Evolutionary conservation across 1,140 invertebrate species (phyloP).

Genomic region (Campodea augens): DNA sequence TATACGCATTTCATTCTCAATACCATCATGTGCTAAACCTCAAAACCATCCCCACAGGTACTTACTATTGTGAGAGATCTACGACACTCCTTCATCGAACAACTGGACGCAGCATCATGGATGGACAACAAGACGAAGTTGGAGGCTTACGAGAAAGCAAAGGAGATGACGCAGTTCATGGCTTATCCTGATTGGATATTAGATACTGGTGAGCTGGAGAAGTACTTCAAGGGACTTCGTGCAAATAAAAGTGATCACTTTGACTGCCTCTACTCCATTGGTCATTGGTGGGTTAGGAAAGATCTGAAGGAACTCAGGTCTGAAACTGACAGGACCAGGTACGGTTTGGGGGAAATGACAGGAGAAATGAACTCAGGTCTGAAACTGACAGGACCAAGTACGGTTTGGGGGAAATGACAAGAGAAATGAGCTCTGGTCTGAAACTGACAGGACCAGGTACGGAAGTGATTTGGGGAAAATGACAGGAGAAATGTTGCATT

Average conservation of each 20-base stretch:
- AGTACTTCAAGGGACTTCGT: constrained; percentile 51
- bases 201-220: constrained; percentile 42
- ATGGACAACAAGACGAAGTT: constrained; percentile 59
- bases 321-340: neutral
- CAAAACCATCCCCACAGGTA: too few relatives aligned
- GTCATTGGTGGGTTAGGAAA: neutral
- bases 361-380: neutral
- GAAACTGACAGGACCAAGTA: neutral
- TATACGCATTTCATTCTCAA: too few relatives aligned
- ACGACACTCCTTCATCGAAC: constrained; percentile 43
- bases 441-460: neutral
- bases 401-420: too few relatives aligned
- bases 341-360: too few relatives aligned
- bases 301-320: neutral
- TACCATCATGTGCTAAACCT: too few relatives aligned
- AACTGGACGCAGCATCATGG: constrained; percentile 35
- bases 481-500: too few relatives aligned
- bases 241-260: neutral
- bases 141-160: constrained; percentile 58
- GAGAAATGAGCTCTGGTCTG: neutral
- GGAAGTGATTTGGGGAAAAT: too few relatives aligned
- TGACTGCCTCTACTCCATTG: neutral
- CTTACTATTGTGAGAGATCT: constrained; percentile 67
- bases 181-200: constrained; percentile 77
- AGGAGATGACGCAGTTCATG: constrained; percentile 64